These are phyloP conservation scores for Myiozetetes cayanensis DNA, from an alignment of 2,113 vertebrate species.

Conservation along the genomic window DNA sequence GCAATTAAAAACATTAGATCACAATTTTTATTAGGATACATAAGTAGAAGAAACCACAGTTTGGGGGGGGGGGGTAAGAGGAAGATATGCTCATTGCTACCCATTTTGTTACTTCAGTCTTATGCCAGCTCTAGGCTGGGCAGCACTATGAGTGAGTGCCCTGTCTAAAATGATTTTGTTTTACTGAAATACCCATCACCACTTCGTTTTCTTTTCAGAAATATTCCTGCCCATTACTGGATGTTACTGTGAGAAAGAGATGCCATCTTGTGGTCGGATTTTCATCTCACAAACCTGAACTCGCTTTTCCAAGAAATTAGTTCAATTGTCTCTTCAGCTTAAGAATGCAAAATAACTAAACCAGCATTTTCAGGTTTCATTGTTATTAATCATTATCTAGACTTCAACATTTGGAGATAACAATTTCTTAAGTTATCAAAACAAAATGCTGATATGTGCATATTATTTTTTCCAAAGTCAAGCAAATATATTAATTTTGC, in stretches of 20 bases:
- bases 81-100: not conserved
- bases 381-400: not conserved
- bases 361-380: not conserved
- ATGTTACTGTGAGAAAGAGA: slow-evolving; percentile 24
- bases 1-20: not conserved
- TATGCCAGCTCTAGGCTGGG: not conserved
- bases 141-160: not conserved
- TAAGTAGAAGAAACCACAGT: not conserved
- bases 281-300: not conserved
- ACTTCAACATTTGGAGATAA: not conserved
- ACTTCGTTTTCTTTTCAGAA: not conserved
- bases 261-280: slow-evolving; percentile 63
- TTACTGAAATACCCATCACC: not conserved
- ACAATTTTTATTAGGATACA: not conserved
- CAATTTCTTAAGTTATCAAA: not conserved
- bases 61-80: not conserved
- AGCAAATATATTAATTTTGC: not conserved
- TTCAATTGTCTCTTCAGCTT: not conserved
- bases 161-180: not conserved
- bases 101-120: not conserved
- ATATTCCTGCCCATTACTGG: not conserved
- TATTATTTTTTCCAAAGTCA: not conserved
- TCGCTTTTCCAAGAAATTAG: not conserved
- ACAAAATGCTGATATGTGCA: not conserved
- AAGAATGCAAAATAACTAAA: not conserved